These are phyloP conservation scores for Caprella mutica DNA, from an alignment of 2,888 invertebrate species.

Conservation along the genomic window DNA sequence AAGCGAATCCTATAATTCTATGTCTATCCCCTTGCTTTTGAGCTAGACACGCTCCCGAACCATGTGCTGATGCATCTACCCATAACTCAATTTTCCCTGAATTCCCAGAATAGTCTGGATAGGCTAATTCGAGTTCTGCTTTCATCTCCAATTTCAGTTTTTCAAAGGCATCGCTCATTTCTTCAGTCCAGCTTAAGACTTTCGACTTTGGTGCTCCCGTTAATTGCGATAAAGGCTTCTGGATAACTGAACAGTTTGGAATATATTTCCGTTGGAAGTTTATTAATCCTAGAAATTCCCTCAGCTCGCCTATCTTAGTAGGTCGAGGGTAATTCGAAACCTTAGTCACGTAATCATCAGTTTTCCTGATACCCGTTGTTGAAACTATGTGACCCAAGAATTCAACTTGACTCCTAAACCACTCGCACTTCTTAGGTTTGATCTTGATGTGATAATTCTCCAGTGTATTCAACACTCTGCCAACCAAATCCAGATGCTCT, in stretches of 20 bases:
- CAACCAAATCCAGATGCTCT: neutral
- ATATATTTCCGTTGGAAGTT: neutral
- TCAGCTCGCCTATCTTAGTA: neutral
- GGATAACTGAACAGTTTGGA: neutral
- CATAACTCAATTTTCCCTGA: neutral
- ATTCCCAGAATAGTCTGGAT: neutral
- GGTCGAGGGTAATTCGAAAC: neutral
- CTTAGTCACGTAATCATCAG: neutral
- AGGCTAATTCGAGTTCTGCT: neutral
- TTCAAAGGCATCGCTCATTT: neutral
- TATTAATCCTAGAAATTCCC: neutral
- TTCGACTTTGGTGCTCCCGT: neutral
- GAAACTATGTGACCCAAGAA: constrained; percentile 1
- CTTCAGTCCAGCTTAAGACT: neutral
- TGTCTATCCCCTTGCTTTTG: neutral
- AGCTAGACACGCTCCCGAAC: neutral
- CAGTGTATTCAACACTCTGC: neutral
- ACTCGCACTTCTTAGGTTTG: constrained; percentile 1
- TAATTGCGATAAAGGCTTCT: neutral
- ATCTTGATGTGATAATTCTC: neutral
- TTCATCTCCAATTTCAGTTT: neutral
- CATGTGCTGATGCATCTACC: neutral
- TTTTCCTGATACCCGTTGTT: neutral
- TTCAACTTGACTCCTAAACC: neutral
- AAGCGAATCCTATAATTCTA: neutral